A percentile compares a stretch with the other conserved stretches of the same genome.
These are phyloP conservation scores for Myopa tessellatipennis DNA, from an alignment of 2,888 invertebrate genomes.

Conservation along the genomic window DNA sequence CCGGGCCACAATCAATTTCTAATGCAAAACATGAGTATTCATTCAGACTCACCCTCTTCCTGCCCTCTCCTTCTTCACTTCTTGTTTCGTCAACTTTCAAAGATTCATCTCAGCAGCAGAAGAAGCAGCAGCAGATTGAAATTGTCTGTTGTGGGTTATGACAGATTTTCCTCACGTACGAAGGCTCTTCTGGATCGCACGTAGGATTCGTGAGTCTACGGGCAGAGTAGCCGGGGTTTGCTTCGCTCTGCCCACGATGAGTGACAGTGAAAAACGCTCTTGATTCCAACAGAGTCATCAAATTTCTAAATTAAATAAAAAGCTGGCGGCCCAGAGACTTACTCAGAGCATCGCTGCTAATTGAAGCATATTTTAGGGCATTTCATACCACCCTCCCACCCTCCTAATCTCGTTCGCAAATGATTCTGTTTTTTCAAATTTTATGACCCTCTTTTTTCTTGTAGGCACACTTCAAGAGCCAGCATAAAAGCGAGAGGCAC, in stretches of 20 bases:
- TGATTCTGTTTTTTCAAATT: no score
- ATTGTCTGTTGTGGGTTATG: conserved; percentile 44
- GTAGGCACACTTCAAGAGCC: no score
- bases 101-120: no score
- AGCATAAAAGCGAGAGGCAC: no score
- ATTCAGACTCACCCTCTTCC: neutral
- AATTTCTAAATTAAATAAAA: conserved; percentile 39
- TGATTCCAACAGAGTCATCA: conserved; percentile 27
- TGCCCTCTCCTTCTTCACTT: neutral
- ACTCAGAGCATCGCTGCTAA: neutral
- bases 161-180: conserved; percentile 58
- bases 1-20: neutral
- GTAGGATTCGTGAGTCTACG: neutral
- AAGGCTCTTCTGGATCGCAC: conserved; percentile 44
- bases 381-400: no score
- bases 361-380: no score
- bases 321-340: neutral
- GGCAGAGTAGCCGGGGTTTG: no score
- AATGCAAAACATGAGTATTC: conserved; percentile 19
- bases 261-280: neutral
- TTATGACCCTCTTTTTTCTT: no score
- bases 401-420: no score
- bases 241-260: no score
- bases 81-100: neutral
- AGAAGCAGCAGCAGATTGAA: neutral